Evolutionary conservation across 1,140 invertebrate species (phyloP).

Genomic region (Ephestia elutella): DNA sequence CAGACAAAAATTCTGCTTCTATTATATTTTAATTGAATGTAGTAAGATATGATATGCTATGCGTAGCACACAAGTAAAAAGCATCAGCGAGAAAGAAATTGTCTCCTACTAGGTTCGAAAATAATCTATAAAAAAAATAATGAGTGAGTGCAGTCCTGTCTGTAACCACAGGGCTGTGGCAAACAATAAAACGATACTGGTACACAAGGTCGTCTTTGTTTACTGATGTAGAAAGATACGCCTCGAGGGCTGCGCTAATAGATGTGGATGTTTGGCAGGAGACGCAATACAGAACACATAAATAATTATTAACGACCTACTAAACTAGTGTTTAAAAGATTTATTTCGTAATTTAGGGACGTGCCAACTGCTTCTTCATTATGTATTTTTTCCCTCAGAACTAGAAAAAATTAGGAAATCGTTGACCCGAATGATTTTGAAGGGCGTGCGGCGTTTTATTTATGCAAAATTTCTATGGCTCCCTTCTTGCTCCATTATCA

Average conservation of each 20-base stretch:
- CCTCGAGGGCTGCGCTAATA: slow-evolving; percentile 19
- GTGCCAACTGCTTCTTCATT: too few relatives aligned
- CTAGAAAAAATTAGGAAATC: too few relatives aligned
- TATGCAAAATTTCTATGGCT: too few relatives aligned
- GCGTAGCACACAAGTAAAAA: too few relatives aligned
- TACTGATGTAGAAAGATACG: slow-evolving; percentile 51
- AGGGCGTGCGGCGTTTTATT: too few relatives aligned
- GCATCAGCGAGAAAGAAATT: too few relatives aligned
- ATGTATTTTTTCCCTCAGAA: too few relatives aligned
- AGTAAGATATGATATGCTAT: too few relatives aligned
- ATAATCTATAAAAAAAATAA: not conserved
- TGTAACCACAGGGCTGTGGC: slow-evolving; percentile 49
- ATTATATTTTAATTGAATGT: too few relatives aligned
- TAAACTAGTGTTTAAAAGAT: not conserved
- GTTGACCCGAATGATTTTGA: too few relatives aligned
- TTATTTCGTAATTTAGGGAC: not conserved
- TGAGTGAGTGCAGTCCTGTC: not conserved
- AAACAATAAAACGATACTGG: slow-evolving; percentile 56
- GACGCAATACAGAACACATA: not conserved
- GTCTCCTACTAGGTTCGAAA: not conserved
- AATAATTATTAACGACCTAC: not conserved
- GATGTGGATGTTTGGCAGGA: slow-evolving; percentile 8
- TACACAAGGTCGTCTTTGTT: slow-evolving; percentile 56
- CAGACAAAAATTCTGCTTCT: too few relatives aligned
- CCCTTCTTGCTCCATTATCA: too few relatives aligned